A percentile compares a stretch with the other conserved stretches of the same genome.
Conservation (phyloP, 2,113 vertebrate species). For the Callionymus lyra region DNA sequence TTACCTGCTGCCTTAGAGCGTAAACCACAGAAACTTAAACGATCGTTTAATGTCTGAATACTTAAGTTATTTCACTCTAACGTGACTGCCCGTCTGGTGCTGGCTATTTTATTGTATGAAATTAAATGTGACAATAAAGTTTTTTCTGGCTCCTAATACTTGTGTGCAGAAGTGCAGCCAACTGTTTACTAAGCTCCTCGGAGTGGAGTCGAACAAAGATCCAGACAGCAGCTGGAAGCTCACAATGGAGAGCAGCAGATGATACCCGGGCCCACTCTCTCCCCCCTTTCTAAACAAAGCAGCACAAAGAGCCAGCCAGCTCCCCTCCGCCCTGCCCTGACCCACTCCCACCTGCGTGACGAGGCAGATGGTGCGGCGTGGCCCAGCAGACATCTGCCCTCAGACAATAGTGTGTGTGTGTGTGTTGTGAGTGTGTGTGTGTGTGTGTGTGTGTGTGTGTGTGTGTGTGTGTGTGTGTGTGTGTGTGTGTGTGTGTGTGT, state of each 20-base stretch:
- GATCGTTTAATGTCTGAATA: no score
- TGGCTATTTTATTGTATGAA: no score
- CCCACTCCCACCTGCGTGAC: conserved; percentile 40
- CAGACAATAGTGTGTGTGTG: conserved; percentile 45
- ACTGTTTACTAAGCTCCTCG: conserved; percentile 40
- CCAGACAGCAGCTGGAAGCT: conserved; percentile 46
- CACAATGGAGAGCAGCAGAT: conserved; percentile 31
- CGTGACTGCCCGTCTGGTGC: no score
- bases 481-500: conserved; percentile 12
- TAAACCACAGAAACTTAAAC: no score
- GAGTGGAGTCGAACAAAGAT: conserved; percentile 25
- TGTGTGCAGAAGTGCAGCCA: background rate
- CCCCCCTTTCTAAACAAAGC: conserved; percentile 27
- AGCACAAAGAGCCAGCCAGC: conserved; percentile 4
- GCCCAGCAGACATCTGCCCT: conserved; percentile 63
- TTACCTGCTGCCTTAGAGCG: no score
- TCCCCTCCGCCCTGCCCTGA: conserved; percentile 13
- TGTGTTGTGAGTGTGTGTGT: conserved; percentile 7
- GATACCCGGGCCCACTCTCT: conserved; percentile 17
- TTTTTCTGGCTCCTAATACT: no score
- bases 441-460: conserved; percentile 16
- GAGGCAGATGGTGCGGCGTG: conserved; percentile 64
- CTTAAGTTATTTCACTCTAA: no score
- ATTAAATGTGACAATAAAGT: no score
- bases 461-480: conserved; percentile 11